A percentile compares a stretch with the other conserved stretches of the same genome.
Conservation (phyloP, 2,888 invertebrate species). For the Sisyra terminalis region DNA sequence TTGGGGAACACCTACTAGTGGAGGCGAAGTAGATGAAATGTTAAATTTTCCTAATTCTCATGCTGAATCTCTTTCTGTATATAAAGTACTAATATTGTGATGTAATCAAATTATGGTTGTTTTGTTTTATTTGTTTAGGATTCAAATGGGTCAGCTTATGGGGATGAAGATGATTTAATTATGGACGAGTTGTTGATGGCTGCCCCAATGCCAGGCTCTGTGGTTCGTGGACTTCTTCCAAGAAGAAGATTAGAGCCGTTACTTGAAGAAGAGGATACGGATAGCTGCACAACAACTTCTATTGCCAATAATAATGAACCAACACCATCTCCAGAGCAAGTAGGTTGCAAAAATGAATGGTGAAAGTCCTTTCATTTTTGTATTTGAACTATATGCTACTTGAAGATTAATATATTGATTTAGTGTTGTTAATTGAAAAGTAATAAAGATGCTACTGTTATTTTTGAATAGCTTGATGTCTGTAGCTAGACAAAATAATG, state of each 20-base stretch:
- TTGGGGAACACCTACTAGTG: conserved; percentile 80
- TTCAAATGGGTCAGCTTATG: conserved; percentile 39
- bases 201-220: conserved; percentile 57
- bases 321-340: conserved; percentile 26
- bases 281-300: conserved; percentile 34
- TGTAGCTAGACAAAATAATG: conserved; percentile 6
- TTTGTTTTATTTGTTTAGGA: neutral
- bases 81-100: too few species aligned
- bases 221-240: conserved; percentile 50
- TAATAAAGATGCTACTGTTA: neutral
- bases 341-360: conserved; percentile 15
- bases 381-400: neutral
- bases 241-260: conserved; percentile 66
- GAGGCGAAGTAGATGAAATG: conserved; percentile 61
- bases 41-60: conserved; percentile 44
- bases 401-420: neutral
- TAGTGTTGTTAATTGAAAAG: neutral
- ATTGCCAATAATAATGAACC: conserved; percentile 17
- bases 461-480: neutral
- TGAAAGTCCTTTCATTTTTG: neutral
- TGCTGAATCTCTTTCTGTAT: conserved; percentile 46
- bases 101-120: neutral
- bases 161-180: conserved; percentile 65
- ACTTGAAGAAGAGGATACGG: conserved; percentile 66
- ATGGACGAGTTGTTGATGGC: conserved; percentile 69